A percentile compares a stretch with the other conserved stretches of the same genome.
phyloP scores from a whole-genome alignment of 2,797 vertebrate species.

The Esox masquinongy region DNA sequence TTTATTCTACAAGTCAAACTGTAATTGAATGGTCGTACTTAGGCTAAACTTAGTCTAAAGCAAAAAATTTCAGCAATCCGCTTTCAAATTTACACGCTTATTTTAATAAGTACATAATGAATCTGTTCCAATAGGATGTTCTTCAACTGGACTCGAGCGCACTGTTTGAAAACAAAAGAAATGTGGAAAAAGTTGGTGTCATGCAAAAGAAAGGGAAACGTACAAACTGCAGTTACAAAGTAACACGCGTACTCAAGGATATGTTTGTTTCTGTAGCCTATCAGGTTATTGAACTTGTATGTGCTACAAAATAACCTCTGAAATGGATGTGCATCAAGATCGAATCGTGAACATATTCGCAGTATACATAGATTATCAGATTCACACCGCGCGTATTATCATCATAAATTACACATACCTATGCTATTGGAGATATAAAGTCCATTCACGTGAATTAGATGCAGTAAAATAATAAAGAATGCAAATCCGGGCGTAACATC shows the following conservation, averaged over 20 bases:
- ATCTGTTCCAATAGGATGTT: background rate
- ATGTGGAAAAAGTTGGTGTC: conserved; percentile 1
- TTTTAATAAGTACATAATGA: background rate
- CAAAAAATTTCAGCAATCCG: background rate
- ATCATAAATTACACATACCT: conserved; percentile 45
- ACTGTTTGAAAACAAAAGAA: background rate
- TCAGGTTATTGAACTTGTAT: background rate
- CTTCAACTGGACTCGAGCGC: background rate
- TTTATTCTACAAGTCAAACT: background rate
- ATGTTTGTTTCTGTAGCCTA: background rate
- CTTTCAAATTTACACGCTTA: background rate
- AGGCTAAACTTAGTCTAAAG: background rate
- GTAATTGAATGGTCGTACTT: background rate
- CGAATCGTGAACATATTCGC: background rate
- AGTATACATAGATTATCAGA: background rate
- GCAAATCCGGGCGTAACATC: conserved; percentile 51
- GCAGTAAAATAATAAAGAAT: conserved; percentile 48
- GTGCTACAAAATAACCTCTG: background rate
- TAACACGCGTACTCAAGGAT: background rate
- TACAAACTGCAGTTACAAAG: background rate
- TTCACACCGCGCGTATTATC: background rate
- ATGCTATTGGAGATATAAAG: conserved; percentile 56
- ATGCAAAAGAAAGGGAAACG: background rate
- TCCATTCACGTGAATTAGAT: conserved; percentile 42
- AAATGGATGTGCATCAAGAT: background rate